A percentile compares a stretch with the other conserved stretches of the same genome.
phyloP scores from a whole-genome alignment of 2,797 vertebrate species.

The Neosilurus mollespiculum region DNA sequence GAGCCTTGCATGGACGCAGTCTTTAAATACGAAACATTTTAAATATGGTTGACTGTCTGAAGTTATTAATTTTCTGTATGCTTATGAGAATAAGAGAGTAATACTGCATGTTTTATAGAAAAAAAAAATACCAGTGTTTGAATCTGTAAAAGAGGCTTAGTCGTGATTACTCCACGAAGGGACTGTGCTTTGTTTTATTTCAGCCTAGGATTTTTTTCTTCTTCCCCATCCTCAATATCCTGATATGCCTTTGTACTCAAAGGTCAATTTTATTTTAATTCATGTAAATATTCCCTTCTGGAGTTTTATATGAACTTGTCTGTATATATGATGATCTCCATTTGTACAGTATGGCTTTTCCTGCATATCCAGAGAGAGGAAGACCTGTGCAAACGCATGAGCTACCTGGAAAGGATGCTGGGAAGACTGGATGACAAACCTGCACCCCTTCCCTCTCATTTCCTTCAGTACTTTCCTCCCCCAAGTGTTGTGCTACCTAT shows the following conservation, averaged over 20 bases:
- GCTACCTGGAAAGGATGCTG: slow-evolving; percentile 51
- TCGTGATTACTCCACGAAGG: slow-evolving; percentile 32
- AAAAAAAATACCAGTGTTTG: slow-evolving; percentile 47
- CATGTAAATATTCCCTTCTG: slow-evolving; percentile 18
- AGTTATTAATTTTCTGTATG: slow-evolving; percentile 45
- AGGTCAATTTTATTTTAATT: slow-evolving; percentile 17
- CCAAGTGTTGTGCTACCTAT: slow-evolving; percentile 25
- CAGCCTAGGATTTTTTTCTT: slow-evolving; percentile 4
- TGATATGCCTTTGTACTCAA: neutral
- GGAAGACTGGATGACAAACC: slow-evolving; percentile 49
- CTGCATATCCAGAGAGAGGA: slow-evolving; percentile 76
- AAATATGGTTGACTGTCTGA: slow-evolving; percentile 54
- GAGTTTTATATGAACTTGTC: slow-evolving; percentile 51
- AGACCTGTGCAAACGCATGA: slow-evolving; percentile 62
- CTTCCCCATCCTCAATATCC: slow-evolving; percentile 8
- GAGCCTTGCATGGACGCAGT: slow-evolving; percentile 42
- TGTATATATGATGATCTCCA: slow-evolving; percentile 72
- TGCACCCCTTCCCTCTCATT: slow-evolving; percentile 24
- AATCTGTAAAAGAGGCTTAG: slow-evolving; percentile 37
- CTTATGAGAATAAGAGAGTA: slow-evolving; percentile 41
- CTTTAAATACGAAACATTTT: slow-evolving; percentile 48
- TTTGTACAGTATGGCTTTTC: slow-evolving; percentile 84
- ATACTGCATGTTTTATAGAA: slow-evolving; percentile 53
- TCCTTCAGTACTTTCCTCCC: slow-evolving; percentile 13
- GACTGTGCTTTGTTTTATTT: slow-evolving; percentile 48